Percentiles rank a stretch among this genome's conserved stretches.
Evolutionary conservation across 2,797 vertebrate species (phyloP).

Genomic region (Tamandua tetradactyla): DNA sequence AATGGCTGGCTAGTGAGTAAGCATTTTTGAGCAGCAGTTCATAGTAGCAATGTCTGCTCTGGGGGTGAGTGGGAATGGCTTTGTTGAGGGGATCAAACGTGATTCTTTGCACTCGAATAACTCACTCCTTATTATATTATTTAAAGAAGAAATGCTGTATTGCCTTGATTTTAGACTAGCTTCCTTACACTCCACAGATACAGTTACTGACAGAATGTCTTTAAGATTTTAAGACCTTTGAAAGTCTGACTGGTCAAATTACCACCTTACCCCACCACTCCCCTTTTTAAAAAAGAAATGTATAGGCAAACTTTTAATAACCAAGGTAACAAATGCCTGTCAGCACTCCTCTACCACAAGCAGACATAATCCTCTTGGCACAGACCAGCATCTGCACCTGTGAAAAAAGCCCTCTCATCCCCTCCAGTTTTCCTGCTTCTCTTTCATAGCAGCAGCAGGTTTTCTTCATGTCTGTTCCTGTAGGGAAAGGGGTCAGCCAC

Average conservation of each 20-base stretch:
- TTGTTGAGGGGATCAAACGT: not conserved
- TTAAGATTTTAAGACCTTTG: constrained; percentile 30
- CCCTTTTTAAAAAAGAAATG: not conserved
- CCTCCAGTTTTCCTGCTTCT: not conserved
- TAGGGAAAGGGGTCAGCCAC: not conserved
- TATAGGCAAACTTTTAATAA: constrained; percentile 28
- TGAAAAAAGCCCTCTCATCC: not conserved
- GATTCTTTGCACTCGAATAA: not conserved
- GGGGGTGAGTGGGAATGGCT: not conserved
- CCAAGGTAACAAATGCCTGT: constrained; percentile 9
- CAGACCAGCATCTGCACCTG: not conserved
- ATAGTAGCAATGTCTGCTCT: not conserved
- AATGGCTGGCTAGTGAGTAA: not conserved
- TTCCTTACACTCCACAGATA: not conserved
- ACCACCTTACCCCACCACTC: not conserved
- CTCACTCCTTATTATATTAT: not conserved
- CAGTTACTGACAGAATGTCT: not conserved
- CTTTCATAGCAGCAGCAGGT: not conserved
- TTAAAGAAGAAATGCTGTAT: not conserved
- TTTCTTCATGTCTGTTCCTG: constrained; percentile 18
- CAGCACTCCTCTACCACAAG: not conserved
- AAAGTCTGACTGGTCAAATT: not conserved
- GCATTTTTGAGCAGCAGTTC: not conserved
- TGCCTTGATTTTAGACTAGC: constrained; percentile 7
- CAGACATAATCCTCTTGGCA: not conserved